phyloP scores from a whole-genome alignment of 2,113 vertebrate species.

The Megalops atlanticus region DNA sequence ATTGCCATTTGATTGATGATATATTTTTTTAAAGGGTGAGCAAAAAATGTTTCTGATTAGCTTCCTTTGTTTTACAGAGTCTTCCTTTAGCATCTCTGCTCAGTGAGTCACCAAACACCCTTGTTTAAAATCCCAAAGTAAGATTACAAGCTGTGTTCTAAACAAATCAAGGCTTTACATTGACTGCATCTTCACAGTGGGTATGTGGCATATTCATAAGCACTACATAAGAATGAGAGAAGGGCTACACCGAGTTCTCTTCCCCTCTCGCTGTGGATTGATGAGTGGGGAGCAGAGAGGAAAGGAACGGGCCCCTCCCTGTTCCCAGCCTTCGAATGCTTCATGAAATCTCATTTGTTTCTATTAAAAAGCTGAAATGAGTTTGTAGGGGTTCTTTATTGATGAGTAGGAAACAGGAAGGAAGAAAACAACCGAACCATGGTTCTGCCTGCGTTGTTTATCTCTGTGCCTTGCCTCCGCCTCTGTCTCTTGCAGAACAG shows the following conservation, averaged over 20 bases:
- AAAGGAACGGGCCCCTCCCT: constrained; percentile 25
- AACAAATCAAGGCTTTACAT: neutral
- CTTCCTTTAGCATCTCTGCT: constrained; percentile 44
- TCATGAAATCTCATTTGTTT: constrained; percentile 45
- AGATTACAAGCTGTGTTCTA: neutral
- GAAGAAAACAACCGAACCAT: constrained; percentile 44
- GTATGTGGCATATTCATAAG: neutral
- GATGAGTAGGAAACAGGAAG: constrained; percentile 53
- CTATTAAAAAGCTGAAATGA: constrained; percentile 57
- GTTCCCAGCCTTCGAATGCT: constrained; percentile 45
- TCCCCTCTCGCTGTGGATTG: no score
- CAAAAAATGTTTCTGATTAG: constrained; percentile 57
- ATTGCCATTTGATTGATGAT: constrained; percentile 37
- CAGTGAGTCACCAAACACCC: no score
- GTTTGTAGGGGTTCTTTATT: constrained; percentile 38
- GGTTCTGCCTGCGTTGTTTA: constrained; percentile 33
- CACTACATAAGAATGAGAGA: neutral
- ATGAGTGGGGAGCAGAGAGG: constrained; percentile 15
- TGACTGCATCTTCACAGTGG: neutral
- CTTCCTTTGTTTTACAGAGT: constrained; percentile 52
- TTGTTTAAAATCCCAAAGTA: neutral
- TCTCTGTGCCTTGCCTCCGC: constrained; percentile 50
- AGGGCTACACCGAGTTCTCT: no score
- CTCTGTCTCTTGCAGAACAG: constrained; percentile 43
- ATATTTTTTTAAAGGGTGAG: constrained; percentile 39